Conservation (phyloP, 2,888 invertebrate species). For the Andrena minutula region DNA sequence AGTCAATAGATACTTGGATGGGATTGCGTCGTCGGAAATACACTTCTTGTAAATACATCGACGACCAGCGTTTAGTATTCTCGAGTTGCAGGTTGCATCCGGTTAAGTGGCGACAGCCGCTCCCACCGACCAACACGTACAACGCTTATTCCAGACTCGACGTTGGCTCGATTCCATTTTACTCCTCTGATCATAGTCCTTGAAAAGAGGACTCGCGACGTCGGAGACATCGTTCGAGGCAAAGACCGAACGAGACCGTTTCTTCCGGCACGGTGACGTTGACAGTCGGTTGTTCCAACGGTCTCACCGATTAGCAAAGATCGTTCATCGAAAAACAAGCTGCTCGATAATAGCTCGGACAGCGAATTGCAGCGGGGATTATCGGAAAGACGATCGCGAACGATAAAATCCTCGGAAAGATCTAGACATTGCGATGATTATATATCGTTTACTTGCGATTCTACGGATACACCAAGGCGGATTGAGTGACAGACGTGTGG, state of each 20-base stretch:
- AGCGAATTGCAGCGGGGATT: constrained; percentile 1
- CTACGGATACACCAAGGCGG: not conserved
- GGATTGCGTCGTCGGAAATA: constrained; percentile 34
- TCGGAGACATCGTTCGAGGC: no score
- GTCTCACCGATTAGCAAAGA: not conserved
- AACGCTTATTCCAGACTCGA: constrained; percentile 56
- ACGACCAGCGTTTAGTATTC: constrained; percentile 81
- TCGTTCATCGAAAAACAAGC: constrained; percentile 18
- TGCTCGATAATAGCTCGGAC: constrained; percentile 3
- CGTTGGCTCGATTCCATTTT: constrained; percentile 73
- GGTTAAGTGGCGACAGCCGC: constrained; percentile 79
- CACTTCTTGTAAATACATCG: constrained; percentile 72
- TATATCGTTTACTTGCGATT: not conserved
- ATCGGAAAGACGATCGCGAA: constrained; percentile 31
- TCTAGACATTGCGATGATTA: constrained; percentile 2
- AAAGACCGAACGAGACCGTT: no score
- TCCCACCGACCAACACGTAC: constrained; percentile 64
- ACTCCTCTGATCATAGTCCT: constrained; percentile 33
- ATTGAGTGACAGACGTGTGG: not conserved
- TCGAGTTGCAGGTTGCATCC: constrained; percentile 81
- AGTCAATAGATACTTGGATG: not conserved
- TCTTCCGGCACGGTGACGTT: not conserved
- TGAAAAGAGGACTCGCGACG: constrained; percentile 6
- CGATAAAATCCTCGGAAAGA: constrained; percentile 26
- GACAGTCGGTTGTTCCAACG: not conserved